A percentile compares a stretch with the other conserved stretches of the same genome.
Conservation (phyloP, 2,113 vertebrate species). For the Zosterops hypoxanthus region DNA sequence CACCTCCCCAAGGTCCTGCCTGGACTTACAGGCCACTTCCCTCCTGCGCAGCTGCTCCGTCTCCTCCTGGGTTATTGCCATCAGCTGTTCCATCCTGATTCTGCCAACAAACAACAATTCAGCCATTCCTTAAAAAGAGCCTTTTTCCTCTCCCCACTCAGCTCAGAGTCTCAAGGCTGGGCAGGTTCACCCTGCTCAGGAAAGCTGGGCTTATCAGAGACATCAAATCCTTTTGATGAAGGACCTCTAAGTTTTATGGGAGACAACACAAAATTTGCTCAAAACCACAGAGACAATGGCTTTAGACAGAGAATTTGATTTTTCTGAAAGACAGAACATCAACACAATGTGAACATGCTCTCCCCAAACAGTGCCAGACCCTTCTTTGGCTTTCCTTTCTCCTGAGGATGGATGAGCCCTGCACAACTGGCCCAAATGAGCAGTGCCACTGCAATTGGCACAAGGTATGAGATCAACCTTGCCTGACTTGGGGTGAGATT, state of each 20-base stretch:
- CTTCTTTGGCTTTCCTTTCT: background rate
- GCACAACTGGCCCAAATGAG: background rate
- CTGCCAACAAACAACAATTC: constrained; percentile 60
- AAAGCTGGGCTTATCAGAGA: background rate
- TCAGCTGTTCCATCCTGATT: constrained; percentile 91
- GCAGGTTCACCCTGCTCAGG: background rate
- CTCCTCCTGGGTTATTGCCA: constrained; percentile 94
- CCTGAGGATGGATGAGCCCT: background rate
- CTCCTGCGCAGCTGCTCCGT: constrained; percentile 82
- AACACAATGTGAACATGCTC: rapidly evolving
- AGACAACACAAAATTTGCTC: background rate
- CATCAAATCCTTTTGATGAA: background rate
- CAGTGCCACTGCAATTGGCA: background rate
- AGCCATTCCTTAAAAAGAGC: background rate
- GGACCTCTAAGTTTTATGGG: background rate
- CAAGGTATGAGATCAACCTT: background rate
- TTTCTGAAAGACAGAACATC: background rate
- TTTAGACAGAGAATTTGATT: background rate
- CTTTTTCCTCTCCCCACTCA: background rate
- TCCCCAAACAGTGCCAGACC: background rate
- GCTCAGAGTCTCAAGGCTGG: background rate
- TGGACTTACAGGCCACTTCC: constrained; percentile 89
- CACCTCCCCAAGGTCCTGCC: background rate
- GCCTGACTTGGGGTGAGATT: background rate
- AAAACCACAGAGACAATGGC: background rate